Evolutionary conservation across 1,140 invertebrate species (phyloP), one percentile per base, ranked within the genome.

Genomic region (Heliconius hermathena): DNA sequence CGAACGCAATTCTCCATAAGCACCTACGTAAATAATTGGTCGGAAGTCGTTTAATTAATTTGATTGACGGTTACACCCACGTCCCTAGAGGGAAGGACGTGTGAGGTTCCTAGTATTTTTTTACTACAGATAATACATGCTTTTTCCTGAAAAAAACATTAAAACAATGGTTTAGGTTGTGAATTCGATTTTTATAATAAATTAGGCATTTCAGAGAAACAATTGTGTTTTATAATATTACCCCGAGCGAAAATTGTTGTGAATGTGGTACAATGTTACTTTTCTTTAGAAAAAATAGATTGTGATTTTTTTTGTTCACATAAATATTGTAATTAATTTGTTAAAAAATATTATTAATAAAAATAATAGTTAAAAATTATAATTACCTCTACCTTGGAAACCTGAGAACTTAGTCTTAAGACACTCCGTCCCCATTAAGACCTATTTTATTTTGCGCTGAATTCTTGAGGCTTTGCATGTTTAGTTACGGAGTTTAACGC

Each of bases 1-100:
- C 1, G 26, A 66, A 66, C 60, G 74, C 60, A 76, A 46, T 76
- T 36, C n/a, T 33, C 4, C 41, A 46, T 46, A 4, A 3, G 13
- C 13, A 46, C 3, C 3, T 13, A 46, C 13, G 41, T 46, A 46
- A 46, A n/a, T 76, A 76, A 76, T 74, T 74, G 73, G 22, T 54
- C 16, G 73, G 57, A 66, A 60, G 74, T 74, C 74, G 26, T 76
- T 76, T 60, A 76, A 76, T 76, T 70, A 76, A 38, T n/a, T 74
- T 33, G 54, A 60, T 29, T 41, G 74, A 57, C 60, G 60, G 60
- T 41, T 33, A 76, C 74, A n/a, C 57, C 54, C 74, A 22, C 11
- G 54, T 76, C 36, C 57, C 74, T 26, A 9, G 74, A 76, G 74
- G 13, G 11, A 29, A 29, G 60, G 20, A 26, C 4, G 16, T 29